Evolutionary conservation across 2,113 vertebrate genomes (phyloP).

Genomic region (Tragelaphus scriptus): DNA sequence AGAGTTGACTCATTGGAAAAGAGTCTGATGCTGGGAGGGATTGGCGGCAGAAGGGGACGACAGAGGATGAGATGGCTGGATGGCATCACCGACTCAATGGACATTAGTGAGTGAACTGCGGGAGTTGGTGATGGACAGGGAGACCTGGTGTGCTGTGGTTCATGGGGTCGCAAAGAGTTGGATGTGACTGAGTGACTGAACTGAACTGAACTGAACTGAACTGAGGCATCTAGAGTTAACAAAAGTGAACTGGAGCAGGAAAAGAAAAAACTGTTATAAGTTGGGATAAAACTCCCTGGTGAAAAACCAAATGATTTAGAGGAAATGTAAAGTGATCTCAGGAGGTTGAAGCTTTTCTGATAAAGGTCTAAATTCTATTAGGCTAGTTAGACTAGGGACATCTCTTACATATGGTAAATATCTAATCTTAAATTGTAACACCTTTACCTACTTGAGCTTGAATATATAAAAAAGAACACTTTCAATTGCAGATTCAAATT

Average conservation of each 20-base stretch:
- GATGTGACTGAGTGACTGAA: no score
- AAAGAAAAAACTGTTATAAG: not conserved
- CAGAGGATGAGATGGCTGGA: no score
- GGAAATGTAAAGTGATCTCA: not conserved
- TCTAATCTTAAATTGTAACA: not conserved
- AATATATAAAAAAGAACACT: not conserved
- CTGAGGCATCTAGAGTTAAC: not conserved
- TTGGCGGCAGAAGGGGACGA: rapidly evolving
- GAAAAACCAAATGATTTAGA: not conserved
- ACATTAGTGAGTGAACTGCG: no score
- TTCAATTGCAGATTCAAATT: not conserved
- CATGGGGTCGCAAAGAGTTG: rapidly evolving
- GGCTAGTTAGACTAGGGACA: not conserved
- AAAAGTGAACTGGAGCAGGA: not conserved
- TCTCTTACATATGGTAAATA: not conserved
- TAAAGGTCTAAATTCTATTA: not conserved
- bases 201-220: no score
- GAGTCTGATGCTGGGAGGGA: no score
- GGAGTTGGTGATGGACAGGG: no score
- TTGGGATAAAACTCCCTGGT: not conserved
- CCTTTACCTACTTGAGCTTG: not conserved
- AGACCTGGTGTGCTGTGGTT: no score
- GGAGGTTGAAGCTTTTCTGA: not conserved
- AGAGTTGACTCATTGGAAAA: no score
- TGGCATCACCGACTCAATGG: rapidly evolving